Base-by-base conservation (phyloP, 2,797 vertebrate genomes). In the Odontamblyopus lacepedii region DNA sequence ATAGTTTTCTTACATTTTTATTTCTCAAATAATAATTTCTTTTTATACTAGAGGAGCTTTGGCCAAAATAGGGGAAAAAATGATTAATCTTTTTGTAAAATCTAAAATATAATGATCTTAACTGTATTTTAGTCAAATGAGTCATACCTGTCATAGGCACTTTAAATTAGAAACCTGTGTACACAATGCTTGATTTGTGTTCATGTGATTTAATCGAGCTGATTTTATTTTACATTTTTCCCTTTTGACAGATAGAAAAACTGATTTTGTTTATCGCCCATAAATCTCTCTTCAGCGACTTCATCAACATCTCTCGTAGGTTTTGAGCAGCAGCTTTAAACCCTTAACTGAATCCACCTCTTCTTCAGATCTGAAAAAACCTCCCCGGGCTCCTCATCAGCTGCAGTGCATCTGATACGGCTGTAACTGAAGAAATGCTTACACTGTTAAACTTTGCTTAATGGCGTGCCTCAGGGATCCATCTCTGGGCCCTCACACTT, bases 391-490 rank as follows among this genome's bases (percentile, higher is more conserved):
- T 13, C 60, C 67, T 84, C 55, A 69, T 27, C 56, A 82, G 71
- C 81, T 59, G 68, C 64, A 32, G 76, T 61, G 71, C 65, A 85
- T 85, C 81, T 81, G 88, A 92, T 85, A 84, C 86, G 50, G 63
- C 76, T 71, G 85, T 75, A 90, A 90, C 78, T 73, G 67, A 79
- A 89, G 85, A 83, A 88, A 87, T 85, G 82, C 83, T 83, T 82
- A 87, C 79, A 16, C 71, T 76, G 85, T 86, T 79, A 79, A 89
- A 87, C 73, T 77, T 83, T 84, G 75, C 74, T 84, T 86, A 88
- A 87, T 87, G 88, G 85, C 29, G 80, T 79, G 87, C 92, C 91
- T 87, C 89, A 78, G 88, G 92, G 90, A 81, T 83, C 76, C 71
- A 74, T 85, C 87, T 80, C 73, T 69, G 74, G 73, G 72, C 63